Evolutionary conservation across 2,113 vertebrate genomes (phyloP), one percentile per base, ranked within the genome.

Genomic region (Struthidea cinerea): DNA sequence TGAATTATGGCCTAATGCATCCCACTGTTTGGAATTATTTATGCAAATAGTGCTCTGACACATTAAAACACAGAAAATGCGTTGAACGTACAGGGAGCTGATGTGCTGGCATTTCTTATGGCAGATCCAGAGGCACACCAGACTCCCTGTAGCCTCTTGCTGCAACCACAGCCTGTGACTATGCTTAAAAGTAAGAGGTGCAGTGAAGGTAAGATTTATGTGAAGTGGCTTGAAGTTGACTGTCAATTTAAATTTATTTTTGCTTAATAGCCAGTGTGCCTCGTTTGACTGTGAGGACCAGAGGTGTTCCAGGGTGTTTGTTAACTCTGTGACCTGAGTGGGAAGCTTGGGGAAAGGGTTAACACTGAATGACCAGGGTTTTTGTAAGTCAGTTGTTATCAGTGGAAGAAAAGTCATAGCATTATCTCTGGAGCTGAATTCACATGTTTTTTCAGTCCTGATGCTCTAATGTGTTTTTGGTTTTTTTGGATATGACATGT

Each of bases 401-500:
- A 77, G 78, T 93, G 79, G 53, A 93, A 81, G 33, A 63, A 77
- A 53, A 84, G 46, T 61, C 13, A 2, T 7, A 69, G 47, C 33
- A 16, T 84, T 85, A 63, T 90, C 88, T 67, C n/a, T 92, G 81
- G 57, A 87, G 39, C 27, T 82, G 73, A 81, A 89, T 78, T 89
- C 37, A 82, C 30, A 5, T 70, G 21, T 79, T 92, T 96, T 89
- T 94, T 46, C 11, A 47, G 81, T 91, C 83, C 71, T 93, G 90
- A 96, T 97, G 92, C 89, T 91, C 93, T 97, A 88, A 89, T 90
- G 67, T 96, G 93, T 95, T 95, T 96, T 93, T 83, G 21, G 44
- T 6, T 63, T 93, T 96, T 96, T 93, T 94, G 79, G 94, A 94
- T 97, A 63, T 97, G 97, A 97, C 95, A 97, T 97, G 80, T 94